These are phyloP conservation scores for Caenorhabditis angaria DNA, from an alignment of 2,888 invertebrate genomes.

Conservation along the genomic window DNA sequence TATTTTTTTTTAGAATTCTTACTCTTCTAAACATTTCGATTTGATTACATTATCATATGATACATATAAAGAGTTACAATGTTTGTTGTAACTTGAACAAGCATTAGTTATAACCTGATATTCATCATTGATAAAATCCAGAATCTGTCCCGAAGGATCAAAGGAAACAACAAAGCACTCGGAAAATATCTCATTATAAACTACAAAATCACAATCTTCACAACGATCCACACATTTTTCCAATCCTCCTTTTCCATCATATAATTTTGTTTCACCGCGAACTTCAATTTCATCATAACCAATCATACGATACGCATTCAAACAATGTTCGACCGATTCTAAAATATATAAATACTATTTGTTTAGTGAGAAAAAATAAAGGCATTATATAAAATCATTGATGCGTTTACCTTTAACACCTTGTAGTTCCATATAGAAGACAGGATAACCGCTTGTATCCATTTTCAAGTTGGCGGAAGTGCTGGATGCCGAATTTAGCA, in stretches of 20 bases:
- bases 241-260: slow-evolving; percentile 23
- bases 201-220: slow-evolving; percentile 31
- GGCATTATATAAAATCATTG: not conserved
- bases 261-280: slow-evolving; percentile 28
- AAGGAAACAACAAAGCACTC: slow-evolving; percentile 37
- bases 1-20: not conserved
- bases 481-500: slow-evolving; percentile 49
- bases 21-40: slow-evolving; percentile 39
- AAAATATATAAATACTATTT: slow-evolving; percentile 13
- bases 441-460: slow-evolving; percentile 41
- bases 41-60: slow-evolving; percentile 15
- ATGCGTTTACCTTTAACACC: slow-evolving; percentile 25
- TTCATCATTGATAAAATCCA: slow-evolving; percentile 44
- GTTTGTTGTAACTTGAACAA: slow-evolving; percentile 18
- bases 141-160: slow-evolving; percentile 26
- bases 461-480: slow-evolving; percentile 20
- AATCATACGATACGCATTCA: slow-evolving; percentile 28
- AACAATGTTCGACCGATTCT: slow-evolving; percentile 34
- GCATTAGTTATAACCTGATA: slow-evolving; percentile 36
- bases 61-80: slow-evolving; percentile 31
- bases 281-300: slow-evolving; percentile 29
- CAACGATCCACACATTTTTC: slow-evolving; percentile 26
- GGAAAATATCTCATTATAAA: slow-evolving; percentile 39
- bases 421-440: slow-evolving; percentile 42
- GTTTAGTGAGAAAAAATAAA: not conserved